Percentiles rank a stretch among this genome's conserved stretches.
phyloP scores from a whole-genome alignment of 2,113 vertebrate genomes.

The Trinectes maculatus region DNA sequence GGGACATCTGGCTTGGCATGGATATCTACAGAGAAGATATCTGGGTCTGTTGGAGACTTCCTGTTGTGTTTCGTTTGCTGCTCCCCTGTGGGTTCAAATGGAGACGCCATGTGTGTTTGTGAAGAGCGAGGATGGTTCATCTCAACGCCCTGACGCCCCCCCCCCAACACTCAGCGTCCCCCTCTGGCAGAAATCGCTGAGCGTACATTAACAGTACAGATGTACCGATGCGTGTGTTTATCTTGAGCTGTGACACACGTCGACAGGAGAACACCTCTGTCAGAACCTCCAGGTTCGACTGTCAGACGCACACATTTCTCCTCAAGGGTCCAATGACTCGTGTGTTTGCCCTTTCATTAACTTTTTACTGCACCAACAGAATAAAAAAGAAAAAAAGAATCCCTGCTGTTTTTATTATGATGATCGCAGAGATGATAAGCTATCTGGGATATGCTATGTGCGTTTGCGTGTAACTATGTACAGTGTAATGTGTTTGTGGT shows the following conservation, averaged over 20 bases:
- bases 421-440: constrained; percentile 26
- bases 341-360: constrained; percentile 32
- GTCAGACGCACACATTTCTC: constrained; percentile 10
- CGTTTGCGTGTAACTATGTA: no score
- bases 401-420: neutral
- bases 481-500: no score
- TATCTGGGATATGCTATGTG: neutral
- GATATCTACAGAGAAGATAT: constrained; percentile 64
- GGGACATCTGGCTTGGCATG: constrained; percentile 70
- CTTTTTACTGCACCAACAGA: constrained; percentile 1
- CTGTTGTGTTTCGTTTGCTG: constrained; percentile 69
- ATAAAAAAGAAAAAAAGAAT: no score
- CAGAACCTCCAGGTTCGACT: neutral
- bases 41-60: constrained; percentile 65
- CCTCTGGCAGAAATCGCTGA: constrained; percentile 17
- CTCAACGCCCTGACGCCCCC: constrained; percentile 42
- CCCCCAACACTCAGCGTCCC: constrained; percentile 19
- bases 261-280: constrained; percentile 21
- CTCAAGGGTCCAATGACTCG: constrained; percentile 36
- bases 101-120: constrained; percentile 76
- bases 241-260: constrained; percentile 10
- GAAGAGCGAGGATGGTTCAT: constrained; percentile 49
- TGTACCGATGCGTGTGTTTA: constrained; percentile 14
- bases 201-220: constrained; percentile 19
- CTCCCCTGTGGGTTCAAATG: constrained; percentile 74